Evolutionary conservation across 1,140 invertebrate genomes (phyloP).

Genomic region (honey bee (Apis mellifera)): Amel_HAv3.1 CM009944.2:4210001-4210500

Average conservation of each 20-base stretch:
- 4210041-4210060: no score
- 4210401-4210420: conserved; percentile 49
- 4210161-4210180: neutral
- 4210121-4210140: neutral
- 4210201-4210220: neutral
- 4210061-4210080: no score
- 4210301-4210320: conserved; percentile 48
- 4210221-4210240: neutral
- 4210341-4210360: conserved; percentile 21
- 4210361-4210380: conserved; percentile 48
- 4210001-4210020: no score
- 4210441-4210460: conserved; percentile 58
- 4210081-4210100: no score
- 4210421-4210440: conserved; percentile 61
- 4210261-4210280: neutral
- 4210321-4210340: conserved; percentile 44
- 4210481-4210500: conserved; percentile 53
- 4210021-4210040: no score
- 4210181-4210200: neutral
- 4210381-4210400: conserved; percentile 42
- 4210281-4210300: conserved; percentile 65
- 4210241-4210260: conserved; percentile 12
- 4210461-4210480: conserved; percentile 52
- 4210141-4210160: neutral
- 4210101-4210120: neutral